Evolutionary conservation across 2,797 vertebrate species (phyloP), one percentile per base, ranked within the genome.

Genomic region (Xiphophorus birchmanni): DNA sequence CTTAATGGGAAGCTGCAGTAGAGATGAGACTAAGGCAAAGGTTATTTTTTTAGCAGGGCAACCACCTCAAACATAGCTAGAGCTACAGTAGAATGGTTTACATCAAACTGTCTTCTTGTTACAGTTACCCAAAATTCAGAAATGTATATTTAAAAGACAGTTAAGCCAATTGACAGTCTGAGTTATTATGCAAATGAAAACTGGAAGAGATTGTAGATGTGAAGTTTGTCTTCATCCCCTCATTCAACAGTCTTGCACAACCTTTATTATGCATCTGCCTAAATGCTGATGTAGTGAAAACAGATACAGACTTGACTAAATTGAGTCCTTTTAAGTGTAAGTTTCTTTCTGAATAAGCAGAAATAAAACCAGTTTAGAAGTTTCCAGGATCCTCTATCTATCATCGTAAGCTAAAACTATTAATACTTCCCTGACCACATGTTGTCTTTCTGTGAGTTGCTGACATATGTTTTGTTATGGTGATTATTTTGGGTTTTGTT

Each of bases 281-380:
- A 72, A 74, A 77, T 87, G 75, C n/a, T 74, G 60, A 81, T 86
- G 84, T 74, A 75, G 80, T 86, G 79, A n/a, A 48, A 87, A 88
- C 86, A 90, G 92, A 94, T 86, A 88, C 72, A 47, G 75, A 82
- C 83, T 29, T 93, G 93, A 93, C 87, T 81, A 87, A 92, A 90
- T 69, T 80, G 23, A 80, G 76, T 65, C 76, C 56, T 35, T 4
- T 21, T 73, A 35, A 47, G 82, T 54, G 83, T 40, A 58, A 12
- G 18, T 87, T 78, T 17, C 48, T 77, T 47, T 82, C 65, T 85
- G 84, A 89, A 81, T 87, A 75, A 73, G 78, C 35, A 74, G 72
- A 75, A 83, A 86, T 79, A 60, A 60, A 60, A 60, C 17, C 10
- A 32, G 75, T 88, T 80, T 81, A 79, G 69, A 77, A 74, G 54